Evolutionary conservation across 2,888 invertebrate genomes (phyloP).

Genomic region (Pristionchus japonicus): DNA sequence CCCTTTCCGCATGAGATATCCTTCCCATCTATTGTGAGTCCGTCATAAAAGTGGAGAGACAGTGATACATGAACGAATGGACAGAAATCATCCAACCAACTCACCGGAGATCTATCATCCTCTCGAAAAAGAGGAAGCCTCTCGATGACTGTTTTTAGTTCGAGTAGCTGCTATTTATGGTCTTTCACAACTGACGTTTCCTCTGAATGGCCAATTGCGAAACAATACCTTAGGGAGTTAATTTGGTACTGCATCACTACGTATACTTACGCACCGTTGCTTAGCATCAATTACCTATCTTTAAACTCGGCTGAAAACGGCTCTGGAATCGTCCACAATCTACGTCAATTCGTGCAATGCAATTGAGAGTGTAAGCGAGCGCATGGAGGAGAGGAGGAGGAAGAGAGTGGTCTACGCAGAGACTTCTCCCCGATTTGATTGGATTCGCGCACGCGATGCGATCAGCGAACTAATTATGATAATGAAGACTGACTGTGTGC

Average conservation of each 20-base stretch:
- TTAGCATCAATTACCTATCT: neutral
- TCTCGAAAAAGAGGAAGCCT: neutral
- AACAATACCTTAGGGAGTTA: neutral
- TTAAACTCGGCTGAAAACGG: neutral
- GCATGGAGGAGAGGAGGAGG: neutral
- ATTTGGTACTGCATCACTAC: neutral
- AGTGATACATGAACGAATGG: neutral
- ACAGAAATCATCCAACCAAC: neutral
- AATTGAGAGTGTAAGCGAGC: conserved; percentile 13
- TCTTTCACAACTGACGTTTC: neutral
- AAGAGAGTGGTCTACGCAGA: too few relatives aligned
- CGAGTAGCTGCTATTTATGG: neutral
- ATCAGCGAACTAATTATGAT: neutral
- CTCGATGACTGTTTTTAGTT: neutral
- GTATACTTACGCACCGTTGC: neutral
- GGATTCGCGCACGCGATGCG: neutral
- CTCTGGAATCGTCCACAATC: neutral
- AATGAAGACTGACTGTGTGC: conserved; percentile 33
- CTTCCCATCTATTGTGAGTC: neutral
- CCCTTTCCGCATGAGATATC: conserved; percentile 27
- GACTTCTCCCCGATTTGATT: neutral
- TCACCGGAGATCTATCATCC: neutral
- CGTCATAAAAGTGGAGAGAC: neutral
- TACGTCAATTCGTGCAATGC: conserved; percentile 26
- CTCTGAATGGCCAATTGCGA: conserved; percentile 4